A percentile compares a stretch with the other conserved stretches of the same genome.
These are phyloP conservation scores for Heliconius aoede DNA, from an alignment of 2,888 invertebrate genomes.

Conservation along the genomic window DNA sequence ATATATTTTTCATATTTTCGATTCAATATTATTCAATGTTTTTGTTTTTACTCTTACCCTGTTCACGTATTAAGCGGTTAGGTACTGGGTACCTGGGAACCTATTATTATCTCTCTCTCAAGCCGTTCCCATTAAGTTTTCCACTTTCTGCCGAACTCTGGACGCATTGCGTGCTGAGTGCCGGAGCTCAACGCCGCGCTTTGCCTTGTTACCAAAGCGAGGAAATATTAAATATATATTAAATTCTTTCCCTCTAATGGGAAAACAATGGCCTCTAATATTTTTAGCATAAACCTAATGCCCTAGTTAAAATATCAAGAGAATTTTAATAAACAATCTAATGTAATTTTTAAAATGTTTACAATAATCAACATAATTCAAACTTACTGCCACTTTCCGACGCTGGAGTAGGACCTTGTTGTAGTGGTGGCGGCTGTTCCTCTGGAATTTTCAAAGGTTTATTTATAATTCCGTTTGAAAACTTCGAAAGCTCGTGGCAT, in stretches of 20 bases:
- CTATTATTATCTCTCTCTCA: not conserved
- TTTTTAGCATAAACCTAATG: too few species aligned
- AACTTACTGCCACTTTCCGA: slow-evolving; percentile 66
- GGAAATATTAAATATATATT: not conserved
- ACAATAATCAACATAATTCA: not conserved
- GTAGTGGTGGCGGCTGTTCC: slow-evolving; percentile 43
- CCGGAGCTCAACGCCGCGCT: not conserved
- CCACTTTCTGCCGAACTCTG: not conserved
- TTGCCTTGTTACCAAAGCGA: not conserved
- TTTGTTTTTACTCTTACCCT: too few species aligned
- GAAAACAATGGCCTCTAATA: not conserved
- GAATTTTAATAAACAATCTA: too few species aligned
- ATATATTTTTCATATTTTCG: not conserved
- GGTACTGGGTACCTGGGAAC: not conserved
- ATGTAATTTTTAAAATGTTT: too few species aligned
- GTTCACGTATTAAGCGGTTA: not conserved
- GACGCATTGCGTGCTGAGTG: too few species aligned
- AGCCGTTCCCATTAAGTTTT: not conserved
- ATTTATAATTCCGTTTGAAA: not conserved
- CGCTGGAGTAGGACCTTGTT: slow-evolving; percentile 64
- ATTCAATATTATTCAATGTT: not conserved
- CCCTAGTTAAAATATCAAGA: too few species aligned
- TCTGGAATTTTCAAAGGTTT: slow-evolving; percentile 40
- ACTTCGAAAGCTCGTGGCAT: too few species aligned
- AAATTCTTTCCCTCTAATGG: not conserved